phyloP scores from a whole-genome alignment of 2,797 vertebrate species.

The Falco naumanni region DNA sequence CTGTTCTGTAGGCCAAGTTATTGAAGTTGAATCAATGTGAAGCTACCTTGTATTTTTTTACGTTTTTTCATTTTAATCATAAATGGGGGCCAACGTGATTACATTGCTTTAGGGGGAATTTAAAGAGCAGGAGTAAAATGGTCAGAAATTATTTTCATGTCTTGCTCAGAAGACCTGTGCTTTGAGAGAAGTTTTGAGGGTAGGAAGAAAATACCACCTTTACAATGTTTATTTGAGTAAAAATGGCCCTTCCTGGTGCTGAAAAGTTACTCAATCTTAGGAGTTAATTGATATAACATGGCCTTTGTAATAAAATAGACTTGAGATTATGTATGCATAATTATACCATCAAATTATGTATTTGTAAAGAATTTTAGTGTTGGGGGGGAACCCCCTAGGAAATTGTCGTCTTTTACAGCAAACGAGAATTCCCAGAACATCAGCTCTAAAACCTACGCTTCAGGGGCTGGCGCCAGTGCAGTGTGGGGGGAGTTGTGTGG shows the following conservation, averaged over 20 bases:
- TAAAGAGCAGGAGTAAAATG: neutral
- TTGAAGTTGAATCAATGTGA: slow-evolving; percentile 7
- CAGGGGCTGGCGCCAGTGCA: neutral
- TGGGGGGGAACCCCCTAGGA: neutral
- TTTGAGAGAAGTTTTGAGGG: neutral
- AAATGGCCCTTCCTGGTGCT: neutral
- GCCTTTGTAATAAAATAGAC: neutral
- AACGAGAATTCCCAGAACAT: neutral
- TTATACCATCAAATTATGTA: neutral
- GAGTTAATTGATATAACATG: neutral
- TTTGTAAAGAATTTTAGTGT: neutral
- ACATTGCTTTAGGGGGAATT: neutral
- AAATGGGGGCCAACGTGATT: neutral
- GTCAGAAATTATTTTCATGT: neutral
- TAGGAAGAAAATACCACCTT: accelerated
- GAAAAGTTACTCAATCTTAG: neutral
- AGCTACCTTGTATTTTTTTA: neutral
- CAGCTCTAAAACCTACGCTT: neutral
- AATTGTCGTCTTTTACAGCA: neutral
- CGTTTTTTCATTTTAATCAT: neutral
- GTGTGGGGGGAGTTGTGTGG: no score
- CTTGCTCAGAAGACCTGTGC: neutral
- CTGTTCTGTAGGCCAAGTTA: neutral
- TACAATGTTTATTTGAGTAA: accelerated
- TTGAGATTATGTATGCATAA: neutral